Percentiles rank a stretch among this genome's conserved stretches.
These are phyloP conservation scores for Piscicola geometra DNA, from an alignment of 2,888 invertebrate genomes.

Conservation along the genomic window DNA sequence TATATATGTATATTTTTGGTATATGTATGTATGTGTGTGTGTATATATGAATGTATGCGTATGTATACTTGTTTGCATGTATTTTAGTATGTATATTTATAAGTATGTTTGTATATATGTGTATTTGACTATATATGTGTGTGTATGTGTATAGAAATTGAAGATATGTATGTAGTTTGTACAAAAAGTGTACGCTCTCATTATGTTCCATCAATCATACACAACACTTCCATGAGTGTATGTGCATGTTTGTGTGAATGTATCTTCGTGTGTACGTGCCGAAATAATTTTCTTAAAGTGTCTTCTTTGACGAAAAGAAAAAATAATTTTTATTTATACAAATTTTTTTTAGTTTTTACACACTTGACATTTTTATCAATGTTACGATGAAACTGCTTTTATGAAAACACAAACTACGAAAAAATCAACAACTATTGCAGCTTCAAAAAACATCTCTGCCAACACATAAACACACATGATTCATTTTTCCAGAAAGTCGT, in stretches of 20 bases:
- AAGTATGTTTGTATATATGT: conserved; percentile 6
- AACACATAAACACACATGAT: not conserved
- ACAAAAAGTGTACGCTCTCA: not conserved
- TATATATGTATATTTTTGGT: conserved; percentile 24
- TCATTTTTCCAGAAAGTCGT: too few species aligned
- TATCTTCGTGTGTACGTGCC: too few species aligned
- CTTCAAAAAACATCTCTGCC: too few species aligned
- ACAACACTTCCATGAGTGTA: too few species aligned
- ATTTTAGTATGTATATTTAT: conserved; percentile 20
- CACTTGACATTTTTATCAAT: too few species aligned
- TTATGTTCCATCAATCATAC: too few species aligned
- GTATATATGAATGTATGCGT: not conserved
- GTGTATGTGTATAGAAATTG: not conserved
- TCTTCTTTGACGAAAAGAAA: too few species aligned
- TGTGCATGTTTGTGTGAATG: too few species aligned
- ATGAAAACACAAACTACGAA: not conserved
- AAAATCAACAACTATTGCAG: too few species aligned
- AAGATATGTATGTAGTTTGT: not conserved
- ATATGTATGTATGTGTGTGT: conserved; percentile 4
- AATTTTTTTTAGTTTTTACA: too few species aligned
- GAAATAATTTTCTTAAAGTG: too few species aligned
- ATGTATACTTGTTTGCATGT: not conserved
- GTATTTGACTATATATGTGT: not conserved
- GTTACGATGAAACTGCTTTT: not conserved
- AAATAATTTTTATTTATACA: too few species aligned